A percentile compares a stretch with the other conserved stretches of the same genome.
Evolutionary conservation across 2,888 invertebrate species (phyloP).

Genomic region (Nomada fucata): DNA sequence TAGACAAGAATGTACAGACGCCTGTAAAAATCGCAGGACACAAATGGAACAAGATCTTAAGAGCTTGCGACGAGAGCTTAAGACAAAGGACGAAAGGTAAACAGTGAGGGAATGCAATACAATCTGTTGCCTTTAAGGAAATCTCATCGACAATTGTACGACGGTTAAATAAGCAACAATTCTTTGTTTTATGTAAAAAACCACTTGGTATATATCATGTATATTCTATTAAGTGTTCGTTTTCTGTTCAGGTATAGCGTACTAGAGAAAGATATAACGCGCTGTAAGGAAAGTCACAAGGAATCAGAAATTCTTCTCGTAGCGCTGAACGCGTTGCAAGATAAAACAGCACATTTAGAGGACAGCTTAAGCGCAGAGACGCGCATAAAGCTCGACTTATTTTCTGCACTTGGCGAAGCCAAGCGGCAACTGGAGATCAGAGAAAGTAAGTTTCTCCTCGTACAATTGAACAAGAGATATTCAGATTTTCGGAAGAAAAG

Average conservation of each 20-base stretch:
- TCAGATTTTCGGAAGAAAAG: not conserved
- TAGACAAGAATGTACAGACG: conserved; percentile 88
- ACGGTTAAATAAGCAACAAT: not conserved
- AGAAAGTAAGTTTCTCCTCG: conserved; percentile 88
- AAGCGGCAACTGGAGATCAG: conserved; percentile 95
- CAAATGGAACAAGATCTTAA: conserved; percentile 90
- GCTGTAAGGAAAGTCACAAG: conserved; percentile 88
- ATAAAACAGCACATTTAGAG: conserved; percentile 96
- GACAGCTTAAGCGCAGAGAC: conserved; percentile 98
- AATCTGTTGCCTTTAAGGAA: not conserved
- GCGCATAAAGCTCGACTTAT: conserved; percentile 98
- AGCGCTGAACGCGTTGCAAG: conserved; percentile 93
- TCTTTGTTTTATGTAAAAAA: not conserved
- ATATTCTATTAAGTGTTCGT: not conserved
- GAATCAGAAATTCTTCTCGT: conserved; percentile 91
- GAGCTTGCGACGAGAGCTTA: conserved; percentile 88
- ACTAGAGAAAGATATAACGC: conserved; percentile 81
- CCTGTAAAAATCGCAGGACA: conserved; percentile 88
- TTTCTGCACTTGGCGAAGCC: conserved; percentile 98
- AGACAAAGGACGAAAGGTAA: conserved; percentile 88
- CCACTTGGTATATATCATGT: not conserved
- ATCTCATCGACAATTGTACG: not conserved
- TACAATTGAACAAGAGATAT: not conserved
- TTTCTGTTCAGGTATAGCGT: conserved; percentile 69
- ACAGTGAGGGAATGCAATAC: not conserved